Base-by-base conservation (phyloP, 2,797 vertebrate species). In the Tenualosa thibaudeaui region DNA sequence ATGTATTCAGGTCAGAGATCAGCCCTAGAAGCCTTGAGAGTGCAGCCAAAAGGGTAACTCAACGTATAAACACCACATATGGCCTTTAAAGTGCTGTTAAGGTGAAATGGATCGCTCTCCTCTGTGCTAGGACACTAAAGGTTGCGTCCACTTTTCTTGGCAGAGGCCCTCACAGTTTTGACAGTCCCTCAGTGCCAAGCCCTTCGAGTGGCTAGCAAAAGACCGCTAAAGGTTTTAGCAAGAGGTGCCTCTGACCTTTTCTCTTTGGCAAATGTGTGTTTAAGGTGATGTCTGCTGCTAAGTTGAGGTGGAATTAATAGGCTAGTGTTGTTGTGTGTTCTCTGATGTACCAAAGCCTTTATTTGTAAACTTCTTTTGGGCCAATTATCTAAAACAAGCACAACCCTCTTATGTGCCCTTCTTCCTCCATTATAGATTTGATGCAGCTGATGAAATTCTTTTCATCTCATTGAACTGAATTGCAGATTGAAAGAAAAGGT, bases 41-140 rank as follows among this genome's bases (percentile, higher is more conserved):
- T 89, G 81, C 85, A 86, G 89, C 91, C 90, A 90, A 93, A 95
- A 94, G 94, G 93, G 92, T 94, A 94, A 94, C 91, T 90, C 89
- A 89, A 87, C 91, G 90, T 81, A 90, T 91, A 92, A 93, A 91
- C 91, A 92, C 88, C 90, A 92, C 89, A 91, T 89, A 89, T 95
- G 94, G 93, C 94, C 94, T 95, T 96, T 95, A 95, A 94, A 94
- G 91, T 88, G 89, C 91, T 91, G 91, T 92, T 92, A 92, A 92
- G 92, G 92, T 92, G 89, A 91, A 88, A 88, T 82, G 26, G 84
- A 83, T 81, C 85, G 56, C 81, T 85, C 91, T 93, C 89, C 91
- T 93, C 87, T 89, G 88, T 90, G 91, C 89, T 90, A 86, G 87
- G 91, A 91, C 92, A 94, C 90, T 93, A 94, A 95, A 95, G 95